Evolutionary conservation across 1,140 invertebrate genomes (phyloP).

Genomic region (Euborellia annulipes): DNA sequence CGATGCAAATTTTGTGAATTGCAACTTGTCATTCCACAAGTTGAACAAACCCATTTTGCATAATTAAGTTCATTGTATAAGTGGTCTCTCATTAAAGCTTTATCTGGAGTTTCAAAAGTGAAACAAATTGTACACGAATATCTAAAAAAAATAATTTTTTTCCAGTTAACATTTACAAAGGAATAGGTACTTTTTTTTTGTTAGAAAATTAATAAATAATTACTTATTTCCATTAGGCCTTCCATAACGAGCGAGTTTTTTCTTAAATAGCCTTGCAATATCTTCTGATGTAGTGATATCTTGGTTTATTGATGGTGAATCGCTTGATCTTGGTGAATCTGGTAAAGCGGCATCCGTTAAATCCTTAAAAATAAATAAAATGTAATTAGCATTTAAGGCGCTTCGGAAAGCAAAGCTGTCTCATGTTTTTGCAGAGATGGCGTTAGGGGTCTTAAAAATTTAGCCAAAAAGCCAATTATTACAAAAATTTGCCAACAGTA

Average conservation of each 20-base stretch:
- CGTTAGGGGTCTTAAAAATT: too few relatives aligned
- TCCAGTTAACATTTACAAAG: neutral
- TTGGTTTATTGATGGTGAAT: constrained; percentile 14
- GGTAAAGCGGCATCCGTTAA: constrained; percentile 10
- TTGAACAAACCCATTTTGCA: constrained; percentile 26
- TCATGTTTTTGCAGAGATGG: too few relatives aligned
- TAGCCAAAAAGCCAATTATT: too few relatives aligned
- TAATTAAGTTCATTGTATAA: constrained; percentile 37
- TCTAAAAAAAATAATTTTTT: constrained; percentile 4
- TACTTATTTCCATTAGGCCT: too few relatives aligned
- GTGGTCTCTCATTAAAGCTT: constrained; percentile 35
- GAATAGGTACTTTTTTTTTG: neutral
- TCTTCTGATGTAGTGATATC: constrained; percentile 16
- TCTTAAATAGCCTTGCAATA: constrained; percentile 3
- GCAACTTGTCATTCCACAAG: constrained; percentile 24
- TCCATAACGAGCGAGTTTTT: too few relatives aligned
- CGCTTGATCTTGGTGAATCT: constrained; percentile 17
- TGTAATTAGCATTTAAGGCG: too few relatives aligned
- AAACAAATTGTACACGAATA: constrained; percentile 35
- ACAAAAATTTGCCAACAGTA: too few relatives aligned
- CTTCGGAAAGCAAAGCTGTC: too few relatives aligned
- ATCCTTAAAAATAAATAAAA: constrained; percentile 19
- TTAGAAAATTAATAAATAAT: too few relatives aligned
- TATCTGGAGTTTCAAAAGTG: constrained; percentile 30
- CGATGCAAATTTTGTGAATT: constrained; percentile 21